phyloP scores from a whole-genome alignment of 2,797 vertebrate genomes.

The Heliangelus exortis region DNA sequence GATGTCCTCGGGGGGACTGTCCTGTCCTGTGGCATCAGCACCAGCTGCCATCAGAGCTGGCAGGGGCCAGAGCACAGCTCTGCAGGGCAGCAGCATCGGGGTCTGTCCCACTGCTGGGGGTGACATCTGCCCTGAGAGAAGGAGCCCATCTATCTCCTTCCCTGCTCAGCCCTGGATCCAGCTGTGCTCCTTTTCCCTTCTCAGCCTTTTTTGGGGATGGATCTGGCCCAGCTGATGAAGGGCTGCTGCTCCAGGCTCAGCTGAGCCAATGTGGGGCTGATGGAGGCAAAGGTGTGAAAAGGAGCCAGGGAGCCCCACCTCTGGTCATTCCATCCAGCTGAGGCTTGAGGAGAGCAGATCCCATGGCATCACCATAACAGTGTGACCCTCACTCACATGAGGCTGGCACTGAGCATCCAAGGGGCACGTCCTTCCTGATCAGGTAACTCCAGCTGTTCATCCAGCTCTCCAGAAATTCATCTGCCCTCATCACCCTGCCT shows the following conservation, averaged over 20 bases:
- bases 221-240: not conserved
- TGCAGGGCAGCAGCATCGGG: not conserved
- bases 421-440: no score
- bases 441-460: not conserved
- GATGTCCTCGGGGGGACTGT: no score
- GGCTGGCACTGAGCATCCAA: not conserved
- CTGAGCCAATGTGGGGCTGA: not conserved
- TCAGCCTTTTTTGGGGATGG: not conserved
- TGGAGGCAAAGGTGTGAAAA: not conserved
- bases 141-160: not conserved
- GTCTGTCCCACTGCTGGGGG: accelerated
- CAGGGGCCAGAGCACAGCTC: not conserved
- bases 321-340: not conserved
- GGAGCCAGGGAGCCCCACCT: not conserved
- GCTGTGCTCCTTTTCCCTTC: not conserved
- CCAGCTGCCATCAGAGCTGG: not conserved
- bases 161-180: not conserved
- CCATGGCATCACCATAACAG: accelerated
- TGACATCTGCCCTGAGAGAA: not conserved
- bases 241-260: not conserved
- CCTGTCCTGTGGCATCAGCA: not conserved
- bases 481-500: not conserved
- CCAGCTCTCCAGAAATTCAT: not conserved
- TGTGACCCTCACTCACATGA: not conserved
- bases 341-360: not conserved